These are phyloP conservation scores for Cephus spinipes DNA, from an alignment of 2,888 invertebrate species.

Conservation along the genomic window DNA sequence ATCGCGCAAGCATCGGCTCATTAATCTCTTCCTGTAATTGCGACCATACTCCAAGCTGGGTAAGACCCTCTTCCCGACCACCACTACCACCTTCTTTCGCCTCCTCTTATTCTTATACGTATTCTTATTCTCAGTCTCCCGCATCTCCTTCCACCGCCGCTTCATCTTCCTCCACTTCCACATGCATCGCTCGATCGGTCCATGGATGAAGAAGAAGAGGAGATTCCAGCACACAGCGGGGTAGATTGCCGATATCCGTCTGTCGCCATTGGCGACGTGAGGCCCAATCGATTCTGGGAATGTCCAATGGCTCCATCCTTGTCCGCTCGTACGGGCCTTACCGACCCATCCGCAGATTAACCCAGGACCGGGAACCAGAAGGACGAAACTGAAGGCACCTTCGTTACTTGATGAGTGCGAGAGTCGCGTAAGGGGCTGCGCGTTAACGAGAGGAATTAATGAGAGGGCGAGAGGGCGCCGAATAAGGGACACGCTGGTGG, in stretches of 20 bases:
- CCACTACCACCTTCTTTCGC: constrained; percentile 26
- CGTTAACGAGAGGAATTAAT: background rate
- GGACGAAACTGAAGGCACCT: background rate
- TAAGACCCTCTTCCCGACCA: constrained; percentile 40
- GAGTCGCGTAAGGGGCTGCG: background rate
- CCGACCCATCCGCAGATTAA: background rate
- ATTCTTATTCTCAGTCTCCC: constrained; percentile 15
- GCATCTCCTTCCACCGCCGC: constrained; percentile 17
- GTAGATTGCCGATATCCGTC: constrained; percentile 43
- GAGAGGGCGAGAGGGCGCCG: background rate
- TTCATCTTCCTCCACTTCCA: constrained; percentile 30
- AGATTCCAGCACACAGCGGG: constrained; percentile 34
- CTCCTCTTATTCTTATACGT: constrained; percentile 11
- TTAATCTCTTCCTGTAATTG: constrained; percentile 62
- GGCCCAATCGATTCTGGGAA: constrained; percentile 1
- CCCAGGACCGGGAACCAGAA: background rate
- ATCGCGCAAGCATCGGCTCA: constrained; percentile 59
- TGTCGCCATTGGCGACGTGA: constrained; percentile 25
- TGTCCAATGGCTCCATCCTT: background rate
- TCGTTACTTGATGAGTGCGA: background rate
- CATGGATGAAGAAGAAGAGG: constrained; percentile 25
- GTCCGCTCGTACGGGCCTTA: background rate
- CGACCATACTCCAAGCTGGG: constrained; percentile 57
- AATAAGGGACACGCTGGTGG: background rate
- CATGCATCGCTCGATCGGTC: constrained; percentile 37